Conservation (phyloP, 2,888 invertebrate species). For the Ceratothoa steindachneri region DNA sequence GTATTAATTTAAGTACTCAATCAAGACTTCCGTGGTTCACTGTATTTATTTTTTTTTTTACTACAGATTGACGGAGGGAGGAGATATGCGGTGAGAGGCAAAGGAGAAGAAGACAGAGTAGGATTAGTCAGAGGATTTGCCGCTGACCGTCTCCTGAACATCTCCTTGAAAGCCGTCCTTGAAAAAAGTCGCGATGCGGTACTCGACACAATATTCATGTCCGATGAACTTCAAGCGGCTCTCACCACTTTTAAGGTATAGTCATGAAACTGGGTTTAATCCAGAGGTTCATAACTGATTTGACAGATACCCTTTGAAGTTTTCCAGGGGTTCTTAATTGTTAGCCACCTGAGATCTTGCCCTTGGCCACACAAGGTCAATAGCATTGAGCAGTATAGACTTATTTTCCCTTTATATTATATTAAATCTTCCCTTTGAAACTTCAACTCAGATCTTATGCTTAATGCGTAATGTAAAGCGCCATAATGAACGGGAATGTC, state of each 20-base stretch:
- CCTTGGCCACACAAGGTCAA: too few species aligned
- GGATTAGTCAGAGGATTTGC: constrained; percentile 16
- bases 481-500: too few species aligned
- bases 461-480: too few species aligned
- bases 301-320: neutral
- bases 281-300: neutral
- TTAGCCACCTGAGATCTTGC: neutral
- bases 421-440: too few species aligned
- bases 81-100: neutral
- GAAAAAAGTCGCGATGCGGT: constrained; percentile 29
- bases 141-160: constrained; percentile 31
- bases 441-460: too few species aligned
- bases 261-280: too few species aligned
- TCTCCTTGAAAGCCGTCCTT: constrained; percentile 29
- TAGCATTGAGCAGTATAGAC: too few species aligned
- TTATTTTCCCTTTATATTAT: too few species aligned
- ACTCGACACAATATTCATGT: constrained; percentile 23
- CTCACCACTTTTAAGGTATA: constrained; percentile 26
- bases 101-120: constrained; percentile 4
- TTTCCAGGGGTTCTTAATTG: neutral
- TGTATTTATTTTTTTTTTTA: neutral
- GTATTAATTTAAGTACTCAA: neutral
- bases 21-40: neutral
- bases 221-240: constrained; percentile 27
- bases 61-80: neutral